Evolutionary conservation across 2,797 vertebrate species (phyloP).

Genomic region (Cuculus canorus): DNA sequence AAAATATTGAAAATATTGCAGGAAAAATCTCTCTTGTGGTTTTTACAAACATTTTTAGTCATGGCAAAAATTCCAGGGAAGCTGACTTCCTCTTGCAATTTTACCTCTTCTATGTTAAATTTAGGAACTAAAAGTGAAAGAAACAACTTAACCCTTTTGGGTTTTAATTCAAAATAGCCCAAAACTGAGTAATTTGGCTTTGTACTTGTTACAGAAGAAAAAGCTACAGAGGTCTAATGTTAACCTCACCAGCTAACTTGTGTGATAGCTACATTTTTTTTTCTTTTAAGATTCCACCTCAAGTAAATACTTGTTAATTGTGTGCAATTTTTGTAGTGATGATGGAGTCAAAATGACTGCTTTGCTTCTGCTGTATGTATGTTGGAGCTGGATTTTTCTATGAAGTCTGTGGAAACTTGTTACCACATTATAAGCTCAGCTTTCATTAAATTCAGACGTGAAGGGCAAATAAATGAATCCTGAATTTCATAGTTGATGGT

Average conservation of each 20-base stretch:
- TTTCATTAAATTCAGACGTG: constrained; percentile 31
- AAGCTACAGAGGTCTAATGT: not conserved
- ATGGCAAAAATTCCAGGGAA: not conserved
- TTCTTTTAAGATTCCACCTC: not conserved
- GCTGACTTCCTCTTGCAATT: not conserved
- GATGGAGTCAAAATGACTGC: not conserved
- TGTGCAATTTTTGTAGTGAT: not conserved
- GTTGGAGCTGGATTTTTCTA: not conserved
- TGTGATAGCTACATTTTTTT: not conserved
- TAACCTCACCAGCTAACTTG: not conserved
- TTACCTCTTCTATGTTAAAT: not conserved
- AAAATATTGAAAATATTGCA: not conserved
- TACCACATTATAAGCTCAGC: not conserved
- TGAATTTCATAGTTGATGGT: not conserved
- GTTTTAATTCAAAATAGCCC: not conserved
- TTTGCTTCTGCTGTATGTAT: not conserved
- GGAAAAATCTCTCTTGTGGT: not conserved
- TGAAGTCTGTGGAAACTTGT: constrained; percentile 11
- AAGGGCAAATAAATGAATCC: constrained; percentile 27
- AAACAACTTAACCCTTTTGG: not conserved
- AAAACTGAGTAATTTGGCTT: not conserved
- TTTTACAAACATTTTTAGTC: not conserved
- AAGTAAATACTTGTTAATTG: not conserved
- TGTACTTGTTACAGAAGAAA: not conserved
- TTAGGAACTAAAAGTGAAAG: not conserved